A percentile compares a stretch with the other conserved stretches of the same genome.
Evolutionary conservation across 2,888 invertebrate species (phyloP).

Genomic region (Subacronicta megacephala): DNA sequence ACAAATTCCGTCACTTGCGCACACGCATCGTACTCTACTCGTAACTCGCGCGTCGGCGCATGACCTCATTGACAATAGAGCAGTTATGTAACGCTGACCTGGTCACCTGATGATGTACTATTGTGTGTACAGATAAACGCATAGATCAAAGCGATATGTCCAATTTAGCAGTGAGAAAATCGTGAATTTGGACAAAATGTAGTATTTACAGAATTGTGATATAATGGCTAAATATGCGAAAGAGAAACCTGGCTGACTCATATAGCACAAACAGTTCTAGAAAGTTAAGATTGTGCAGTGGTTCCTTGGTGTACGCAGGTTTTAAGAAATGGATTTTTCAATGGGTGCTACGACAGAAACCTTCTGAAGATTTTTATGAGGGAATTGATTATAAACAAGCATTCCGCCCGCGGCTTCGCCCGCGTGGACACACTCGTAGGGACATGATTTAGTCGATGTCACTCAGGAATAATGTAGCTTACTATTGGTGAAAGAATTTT

Average conservation of each 20-base stretch:
- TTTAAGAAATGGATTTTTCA: too few relatives aligned
- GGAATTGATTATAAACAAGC: too few relatives aligned
- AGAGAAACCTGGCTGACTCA: background rate
- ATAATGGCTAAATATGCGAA: background rate
- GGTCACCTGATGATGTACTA: slow-evolving; percentile 71
- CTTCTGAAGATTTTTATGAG: too few relatives aligned
- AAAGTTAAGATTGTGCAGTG: background rate
- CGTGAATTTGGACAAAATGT: slow-evolving; percentile 5
- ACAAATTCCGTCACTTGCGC: slow-evolving; percentile 40
- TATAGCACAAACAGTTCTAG: background rate
- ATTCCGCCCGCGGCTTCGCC: too few relatives aligned
- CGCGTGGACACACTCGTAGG: too few relatives aligned
- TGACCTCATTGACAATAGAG: slow-evolving; percentile 80
- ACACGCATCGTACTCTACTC: slow-evolving; percentile 42
- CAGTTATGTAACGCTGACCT: slow-evolving; percentile 77
- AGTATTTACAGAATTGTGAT: background rate
- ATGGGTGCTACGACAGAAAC: too few relatives aligned
- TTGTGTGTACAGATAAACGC: slow-evolving; percentile 52
- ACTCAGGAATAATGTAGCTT: too few relatives aligned
- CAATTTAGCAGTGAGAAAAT: slow-evolving; percentile 31
- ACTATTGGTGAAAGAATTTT: too few relatives aligned
- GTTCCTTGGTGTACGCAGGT: background rate
- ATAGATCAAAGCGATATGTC: slow-evolving; percentile 45
- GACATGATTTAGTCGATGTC: too few relatives aligned
- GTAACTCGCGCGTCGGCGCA: slow-evolving; percentile 53